Conservation (phyloP, 2,797 vertebrate species). For the Malurus leucopterus region DNA sequence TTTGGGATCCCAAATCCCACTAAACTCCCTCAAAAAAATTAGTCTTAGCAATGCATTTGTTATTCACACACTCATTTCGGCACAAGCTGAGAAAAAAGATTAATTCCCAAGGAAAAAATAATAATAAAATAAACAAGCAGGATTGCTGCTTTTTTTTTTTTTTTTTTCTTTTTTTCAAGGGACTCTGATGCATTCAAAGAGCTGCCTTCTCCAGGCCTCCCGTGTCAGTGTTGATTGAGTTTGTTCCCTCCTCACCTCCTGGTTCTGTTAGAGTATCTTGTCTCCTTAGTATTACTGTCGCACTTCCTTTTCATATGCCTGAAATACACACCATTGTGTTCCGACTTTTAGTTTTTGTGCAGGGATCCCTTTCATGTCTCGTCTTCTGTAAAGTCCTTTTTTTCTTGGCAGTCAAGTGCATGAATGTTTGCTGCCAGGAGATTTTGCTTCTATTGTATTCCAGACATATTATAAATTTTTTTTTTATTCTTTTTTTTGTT, state of each 20-base stretch:
- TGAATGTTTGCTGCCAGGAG: conserved; percentile 71
- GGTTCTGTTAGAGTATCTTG: conserved; percentile 58
- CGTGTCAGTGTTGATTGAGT: conserved; percentile 61
- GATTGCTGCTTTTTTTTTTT: not conserved
- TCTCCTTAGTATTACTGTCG: conserved; percentile 66
- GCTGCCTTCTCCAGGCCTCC: conserved; percentile 29
- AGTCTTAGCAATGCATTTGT: conserved; percentile 43
- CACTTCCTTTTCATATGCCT: conserved; percentile 69
- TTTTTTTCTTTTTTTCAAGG: not conserved
- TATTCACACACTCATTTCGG: conserved; percentile 60
- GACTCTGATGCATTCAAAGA: conserved; percentile 49
- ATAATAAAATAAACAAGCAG: conserved; percentile 13
- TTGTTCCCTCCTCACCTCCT: conserved; percentile 55
- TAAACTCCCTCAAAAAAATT: not conserved
- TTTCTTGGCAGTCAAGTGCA: conserved; percentile 73
- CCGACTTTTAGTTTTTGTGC: conserved; percentile 70
- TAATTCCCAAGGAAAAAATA: conserved; percentile 48
- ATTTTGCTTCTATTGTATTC: conserved; percentile 70
- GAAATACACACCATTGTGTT: conserved; percentile 76
- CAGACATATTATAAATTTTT: conserved; percentile 35
- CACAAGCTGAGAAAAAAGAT: conserved; percentile 62
- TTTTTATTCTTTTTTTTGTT: conserved; percentile 16
- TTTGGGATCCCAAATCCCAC: too few species aligned
- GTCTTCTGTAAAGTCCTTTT: conserved; percentile 71
- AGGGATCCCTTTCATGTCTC: conserved; percentile 73